Base-by-base conservation (phyloP, 2,888 invertebrate species). In the Cyclophora albipunctata region DNA sequence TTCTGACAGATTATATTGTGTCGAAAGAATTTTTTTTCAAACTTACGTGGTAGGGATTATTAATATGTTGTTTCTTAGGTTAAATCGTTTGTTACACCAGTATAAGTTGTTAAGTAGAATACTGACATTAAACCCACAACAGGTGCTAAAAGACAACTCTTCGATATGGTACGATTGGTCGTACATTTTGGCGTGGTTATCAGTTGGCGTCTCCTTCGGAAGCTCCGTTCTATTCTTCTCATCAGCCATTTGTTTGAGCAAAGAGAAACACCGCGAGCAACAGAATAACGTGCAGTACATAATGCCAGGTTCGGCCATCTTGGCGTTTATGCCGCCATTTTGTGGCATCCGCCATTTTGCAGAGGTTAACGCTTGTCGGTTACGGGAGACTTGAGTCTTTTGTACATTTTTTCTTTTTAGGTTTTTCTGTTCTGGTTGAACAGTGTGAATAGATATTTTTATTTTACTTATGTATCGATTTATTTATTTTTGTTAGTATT, bases 251-350 rank as follows among this genome's bases (percentile, higher is more conserved):
- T 95, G 94, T 81, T 90, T 95, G 66, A 91, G 92, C 75, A 92
- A 91, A 81, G 95, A 95, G 82, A 92, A 93, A 67, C 92, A 92
- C 59, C 91, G 91, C 64, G 93, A 94, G 74, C 91, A 91, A 65
- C 91, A 91, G 73, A 91, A 93, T 75, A 95, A 95, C 83, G 93
- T 95, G 90, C 95, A 95, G 85, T 96, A 95, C 91, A 93, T 95
- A 75, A 95, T 95, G 94, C 95, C 95, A 93, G 95, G 95, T 95
- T 90, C 90, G 88, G 75, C 20, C 20, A 20, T 20, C 20, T 20
- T 20, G 20, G 20, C 20, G 20, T 20, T 20, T 20, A 20, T 20
- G 20, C 80, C 78, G 84, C 81, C 80, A 78, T 78, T 49, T 76
- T 72, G 73, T 49, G 53, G 55, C 53, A 60, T 63, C 65, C 60